These are phyloP conservation scores for Leptinotarsa rubiginosa DNA, from an alignment of 2,888 invertebrate genomes.

Conservation along the genomic window DNA sequence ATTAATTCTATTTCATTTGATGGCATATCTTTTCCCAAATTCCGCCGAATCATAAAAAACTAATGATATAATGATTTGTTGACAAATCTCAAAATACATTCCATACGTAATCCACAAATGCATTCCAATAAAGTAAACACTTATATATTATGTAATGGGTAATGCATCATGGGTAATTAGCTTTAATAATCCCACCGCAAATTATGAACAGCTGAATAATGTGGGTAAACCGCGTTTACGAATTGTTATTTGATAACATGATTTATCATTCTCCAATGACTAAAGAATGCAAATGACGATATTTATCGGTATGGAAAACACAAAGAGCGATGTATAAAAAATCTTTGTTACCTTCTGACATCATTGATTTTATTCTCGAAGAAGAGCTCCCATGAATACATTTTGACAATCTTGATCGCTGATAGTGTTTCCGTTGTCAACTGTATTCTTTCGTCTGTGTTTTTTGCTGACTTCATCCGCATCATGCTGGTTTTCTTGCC, in stretches of 20 bases:
- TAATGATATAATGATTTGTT: too few relatives aligned
- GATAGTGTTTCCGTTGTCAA: slow-evolving; percentile 53
- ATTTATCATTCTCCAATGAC: neutral
- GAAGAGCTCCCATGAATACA: slow-evolving; percentile 56
- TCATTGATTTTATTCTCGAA: slow-evolving; percentile 51
- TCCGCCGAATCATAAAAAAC: too few relatives aligned
- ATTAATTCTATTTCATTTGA: too few relatives aligned
- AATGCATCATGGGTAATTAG: neutral
- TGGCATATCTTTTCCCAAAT: too few relatives aligned
- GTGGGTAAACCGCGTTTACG: neutral
- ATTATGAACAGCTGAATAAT: neutral
- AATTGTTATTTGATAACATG: neutral
- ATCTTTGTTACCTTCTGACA: slow-evolving; percentile 48
- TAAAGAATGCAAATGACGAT: neutral
- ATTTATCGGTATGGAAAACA: neutral
- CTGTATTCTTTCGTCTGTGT: slow-evolving; percentile 53
- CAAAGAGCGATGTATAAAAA: neutral
- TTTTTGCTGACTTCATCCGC: slow-evolving; percentile 49
- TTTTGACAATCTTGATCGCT: slow-evolving; percentile 55
- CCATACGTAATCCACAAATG: too few relatives aligned
- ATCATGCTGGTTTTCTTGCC: slow-evolving; percentile 41
- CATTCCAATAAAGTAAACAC: too few relatives aligned
- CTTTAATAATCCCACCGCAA: neutral
- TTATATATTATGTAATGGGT: neutral
- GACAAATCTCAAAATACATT: too few relatives aligned